Evolutionary conservation across 2,113 vertebrate species (phyloP).

Genomic region (Urocolius indicus): DNA sequence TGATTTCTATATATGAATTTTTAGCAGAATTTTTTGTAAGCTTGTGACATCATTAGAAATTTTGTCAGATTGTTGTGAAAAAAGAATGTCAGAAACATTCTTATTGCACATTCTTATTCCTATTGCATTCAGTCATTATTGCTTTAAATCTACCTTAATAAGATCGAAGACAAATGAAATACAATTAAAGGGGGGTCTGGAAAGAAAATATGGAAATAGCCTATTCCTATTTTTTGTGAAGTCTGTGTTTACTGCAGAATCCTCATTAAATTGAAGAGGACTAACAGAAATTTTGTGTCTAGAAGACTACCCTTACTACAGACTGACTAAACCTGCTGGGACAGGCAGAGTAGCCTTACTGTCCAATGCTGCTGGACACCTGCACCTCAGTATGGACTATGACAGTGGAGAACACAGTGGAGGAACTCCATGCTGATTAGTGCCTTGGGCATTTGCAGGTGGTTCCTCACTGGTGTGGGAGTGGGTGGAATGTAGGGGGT

Average conservation of each 20-base stretch:
- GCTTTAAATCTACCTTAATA: background rate
- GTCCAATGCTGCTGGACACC: accelerated
- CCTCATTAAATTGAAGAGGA: background rate
- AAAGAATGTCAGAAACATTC: background rate
- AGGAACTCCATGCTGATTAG: accelerated
- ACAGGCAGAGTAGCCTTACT: background rate
- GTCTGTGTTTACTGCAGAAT: background rate
- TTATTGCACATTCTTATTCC: background rate
- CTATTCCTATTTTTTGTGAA: background rate
- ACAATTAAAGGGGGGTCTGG: too few species aligned
- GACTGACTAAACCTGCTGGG: too few species aligned
- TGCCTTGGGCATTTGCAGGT: background rate
- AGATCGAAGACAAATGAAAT: background rate
- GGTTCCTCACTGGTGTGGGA: accelerated
- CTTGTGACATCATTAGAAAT: background rate
- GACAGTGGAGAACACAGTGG: background rate
- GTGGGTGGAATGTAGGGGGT: background rate
- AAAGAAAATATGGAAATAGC: background rate
- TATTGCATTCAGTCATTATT: background rate
- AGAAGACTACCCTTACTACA: background rate
- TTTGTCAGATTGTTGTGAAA: background rate
- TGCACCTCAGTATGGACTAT: accelerated
- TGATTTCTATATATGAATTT: background rate
- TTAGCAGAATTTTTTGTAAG: background rate
- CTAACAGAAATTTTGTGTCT: background rate